These are phyloP conservation scores for Drosophila lacicola DNA, from an alignment of 2,888 invertebrate genomes.

Conservation along the genomic window DNA sequence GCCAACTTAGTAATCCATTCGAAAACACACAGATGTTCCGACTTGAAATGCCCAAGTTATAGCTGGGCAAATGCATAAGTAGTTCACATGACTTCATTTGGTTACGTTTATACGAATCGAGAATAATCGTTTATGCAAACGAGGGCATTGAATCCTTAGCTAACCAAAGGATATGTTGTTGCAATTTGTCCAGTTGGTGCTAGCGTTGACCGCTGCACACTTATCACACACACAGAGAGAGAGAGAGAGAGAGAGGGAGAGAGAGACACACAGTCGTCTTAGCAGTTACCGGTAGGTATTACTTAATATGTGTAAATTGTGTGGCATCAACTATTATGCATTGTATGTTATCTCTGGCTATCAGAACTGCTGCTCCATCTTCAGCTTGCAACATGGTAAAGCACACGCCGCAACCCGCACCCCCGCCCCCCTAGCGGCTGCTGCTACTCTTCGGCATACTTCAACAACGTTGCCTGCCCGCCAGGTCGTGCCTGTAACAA, in stretches of 20 bases:
- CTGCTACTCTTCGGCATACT: slow-evolving; percentile 24
- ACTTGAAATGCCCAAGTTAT: slow-evolving; percentile 1
- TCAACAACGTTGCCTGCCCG: slow-evolving; percentile 37
- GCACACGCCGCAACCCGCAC: neutral
- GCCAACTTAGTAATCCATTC: slow-evolving; percentile 6
- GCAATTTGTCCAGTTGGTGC: slow-evolving; percentile 70
- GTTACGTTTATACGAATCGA: slow-evolving; percentile 7
- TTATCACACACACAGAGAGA: slow-evolving; percentile 23
- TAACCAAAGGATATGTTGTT: slow-evolving; percentile 57
- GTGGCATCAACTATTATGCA: slow-evolving; percentile 81
- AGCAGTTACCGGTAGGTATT: slow-evolving; percentile 71
- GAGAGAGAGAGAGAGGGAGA: neutral
- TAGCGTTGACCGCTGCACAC: slow-evolving; percentile 49
- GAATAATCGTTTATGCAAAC: slow-evolving; percentile 59
- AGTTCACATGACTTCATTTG: slow-evolving; percentile 33
- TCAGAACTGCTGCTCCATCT: slow-evolving; percentile 49
- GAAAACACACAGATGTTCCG: slow-evolving; percentile 9
- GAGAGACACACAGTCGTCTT: slow-evolving; percentile 27
- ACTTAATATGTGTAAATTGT: slow-evolving; percentile 82
- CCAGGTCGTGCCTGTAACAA: slow-evolving; percentile 67
- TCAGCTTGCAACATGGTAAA: slow-evolving; percentile 35
- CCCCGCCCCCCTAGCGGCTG: neutral
- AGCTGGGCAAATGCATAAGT: slow-evolving; percentile 13
- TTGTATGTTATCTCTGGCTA: slow-evolving; percentile 73
- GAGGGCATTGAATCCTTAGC: slow-evolving; percentile 44